Conservation (phyloP, 2,888 invertebrate species). For the Drosophila paranaensis region DNA sequence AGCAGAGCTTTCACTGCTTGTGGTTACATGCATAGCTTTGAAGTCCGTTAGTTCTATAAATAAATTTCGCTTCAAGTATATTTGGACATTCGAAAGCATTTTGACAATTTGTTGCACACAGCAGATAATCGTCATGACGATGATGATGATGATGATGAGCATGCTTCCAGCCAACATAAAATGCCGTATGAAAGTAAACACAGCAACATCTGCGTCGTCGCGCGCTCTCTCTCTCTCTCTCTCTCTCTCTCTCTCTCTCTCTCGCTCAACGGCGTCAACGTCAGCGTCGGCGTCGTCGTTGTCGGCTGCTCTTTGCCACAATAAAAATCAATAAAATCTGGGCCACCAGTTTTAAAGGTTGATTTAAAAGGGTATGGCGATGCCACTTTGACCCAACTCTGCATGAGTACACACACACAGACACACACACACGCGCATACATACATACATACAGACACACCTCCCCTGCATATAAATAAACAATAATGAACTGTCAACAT, state of each 20-base stretch:
- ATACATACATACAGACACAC: not conserved
- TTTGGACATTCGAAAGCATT: constrained; percentile 24
- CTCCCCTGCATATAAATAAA: constrained; percentile 36
- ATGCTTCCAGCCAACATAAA: constrained; percentile 43
- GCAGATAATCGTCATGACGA: constrained; percentile 8
- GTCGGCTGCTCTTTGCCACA: constrained; percentile 38
- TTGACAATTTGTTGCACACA: constrained; percentile 51
- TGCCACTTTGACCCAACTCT: constrained; percentile 51
- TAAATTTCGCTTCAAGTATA: constrained; percentile 34
- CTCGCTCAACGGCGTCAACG: constrained; percentile 28
- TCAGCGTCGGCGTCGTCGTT: not conserved
- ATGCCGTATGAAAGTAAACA: constrained; percentile 58
- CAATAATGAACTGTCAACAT: constrained; percentile 31
- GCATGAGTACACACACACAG: constrained; percentile 1
- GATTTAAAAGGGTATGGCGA: constrained; percentile 62
- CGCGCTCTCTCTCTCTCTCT: constrained; percentile 8
- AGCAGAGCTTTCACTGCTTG: constrained; percentile 7
- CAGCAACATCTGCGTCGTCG: constrained; percentile 44
- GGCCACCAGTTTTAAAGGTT: constrained; percentile 81
- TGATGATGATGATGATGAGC: constrained; percentile 23
- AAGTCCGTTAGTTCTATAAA: constrained; percentile 32
- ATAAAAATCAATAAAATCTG: constrained; percentile 84
- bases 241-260: constrained; percentile 22
- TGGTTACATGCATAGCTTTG: constrained; percentile 3
- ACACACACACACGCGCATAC: not conserved